Evolutionary conservation across 2,797 vertebrate genomes (phyloP).

Genomic region (Siniperca undulata): DNA sequence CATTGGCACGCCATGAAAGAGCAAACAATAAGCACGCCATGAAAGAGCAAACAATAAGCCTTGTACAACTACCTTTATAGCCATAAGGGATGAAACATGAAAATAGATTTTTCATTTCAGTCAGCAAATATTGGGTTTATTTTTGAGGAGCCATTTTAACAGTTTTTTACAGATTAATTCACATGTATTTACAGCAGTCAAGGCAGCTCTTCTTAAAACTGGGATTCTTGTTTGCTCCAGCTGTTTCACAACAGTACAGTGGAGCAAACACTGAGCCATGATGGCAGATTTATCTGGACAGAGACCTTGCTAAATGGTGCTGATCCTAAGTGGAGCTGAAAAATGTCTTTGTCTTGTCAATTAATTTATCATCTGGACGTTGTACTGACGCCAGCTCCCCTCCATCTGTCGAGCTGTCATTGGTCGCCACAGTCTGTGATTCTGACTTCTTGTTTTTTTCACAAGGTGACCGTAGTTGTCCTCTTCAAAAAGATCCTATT

Average conservation of each 20-base stretch:
- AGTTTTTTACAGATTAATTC: neutral
- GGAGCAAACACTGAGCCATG: neutral
- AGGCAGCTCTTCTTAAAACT: neutral
- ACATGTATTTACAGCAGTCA: neutral
- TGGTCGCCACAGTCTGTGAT: constrained; percentile 13
- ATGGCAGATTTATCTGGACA: constrained; percentile 24
- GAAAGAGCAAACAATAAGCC: neutral
- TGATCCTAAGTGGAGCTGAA: constrained; percentile 22
- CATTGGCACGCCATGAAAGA: neutral
- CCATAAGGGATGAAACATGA: neutral
- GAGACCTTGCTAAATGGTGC: neutral
- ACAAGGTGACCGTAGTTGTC: neutral
- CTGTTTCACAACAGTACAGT: neutral
- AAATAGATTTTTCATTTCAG: neutral
- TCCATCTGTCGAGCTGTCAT: constrained; percentile 25
- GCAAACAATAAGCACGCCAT: neutral
- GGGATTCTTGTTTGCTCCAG: neutral
- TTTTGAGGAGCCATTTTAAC: neutral
- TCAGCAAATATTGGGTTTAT: neutral
- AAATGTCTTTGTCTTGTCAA: constrained; percentile 14
- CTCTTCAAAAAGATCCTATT: neutral
- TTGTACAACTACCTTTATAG: neutral
- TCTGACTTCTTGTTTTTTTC: neutral
- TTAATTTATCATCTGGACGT: constrained; percentile 9
- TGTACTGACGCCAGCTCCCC: constrained; percentile 2